phyloP scores from a whole-genome alignment of 2,888 invertebrate genomes.

The Drosophila merina region DNA sequence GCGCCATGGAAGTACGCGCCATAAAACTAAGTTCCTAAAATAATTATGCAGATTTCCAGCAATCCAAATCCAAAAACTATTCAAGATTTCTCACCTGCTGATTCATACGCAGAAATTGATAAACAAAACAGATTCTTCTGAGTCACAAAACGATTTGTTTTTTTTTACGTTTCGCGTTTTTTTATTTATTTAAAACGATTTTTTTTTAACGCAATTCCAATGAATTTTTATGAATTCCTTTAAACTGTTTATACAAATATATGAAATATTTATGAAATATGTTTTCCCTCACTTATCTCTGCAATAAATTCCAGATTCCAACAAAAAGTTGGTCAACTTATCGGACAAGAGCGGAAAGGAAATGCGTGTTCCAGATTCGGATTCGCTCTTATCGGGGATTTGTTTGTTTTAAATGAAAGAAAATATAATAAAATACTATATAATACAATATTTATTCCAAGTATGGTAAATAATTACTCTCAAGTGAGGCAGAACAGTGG shows the following conservation, averaged over 20 bases:
- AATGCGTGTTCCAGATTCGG: slow-evolving; percentile 30
- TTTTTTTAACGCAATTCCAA: no score
- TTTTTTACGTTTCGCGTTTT: no score
- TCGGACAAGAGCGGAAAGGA: slow-evolving; percentile 46
- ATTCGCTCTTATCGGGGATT: slow-evolving; percentile 8
- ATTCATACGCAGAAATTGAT: slow-evolving; percentile 23
- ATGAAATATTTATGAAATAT: background rate
- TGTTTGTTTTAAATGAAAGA: slow-evolving; percentile 3
- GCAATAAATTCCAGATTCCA: no score
- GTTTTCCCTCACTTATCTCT: slow-evolving; percentile 43
- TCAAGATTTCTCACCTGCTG: slow-evolving; percentile 16
- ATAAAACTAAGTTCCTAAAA: slow-evolving; percentile 1
- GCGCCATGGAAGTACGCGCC: background rate
- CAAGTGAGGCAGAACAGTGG: slow-evolving; percentile 9
- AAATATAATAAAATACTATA: background rate
- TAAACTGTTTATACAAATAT: slow-evolving; percentile 11
- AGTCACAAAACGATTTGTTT: slow-evolving; percentile 23
- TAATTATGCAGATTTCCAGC: slow-evolving; percentile 1
- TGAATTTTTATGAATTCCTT: background rate
- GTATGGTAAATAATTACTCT: slow-evolving; percentile 1
- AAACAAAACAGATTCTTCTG: slow-evolving; percentile 29
- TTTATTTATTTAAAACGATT: no score
- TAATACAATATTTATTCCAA: background rate
- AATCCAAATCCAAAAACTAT: background rate
- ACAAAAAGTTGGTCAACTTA: background rate